Base-by-base conservation (phyloP, 2,888 invertebrate species). In the Molorchus minor region DNA sequence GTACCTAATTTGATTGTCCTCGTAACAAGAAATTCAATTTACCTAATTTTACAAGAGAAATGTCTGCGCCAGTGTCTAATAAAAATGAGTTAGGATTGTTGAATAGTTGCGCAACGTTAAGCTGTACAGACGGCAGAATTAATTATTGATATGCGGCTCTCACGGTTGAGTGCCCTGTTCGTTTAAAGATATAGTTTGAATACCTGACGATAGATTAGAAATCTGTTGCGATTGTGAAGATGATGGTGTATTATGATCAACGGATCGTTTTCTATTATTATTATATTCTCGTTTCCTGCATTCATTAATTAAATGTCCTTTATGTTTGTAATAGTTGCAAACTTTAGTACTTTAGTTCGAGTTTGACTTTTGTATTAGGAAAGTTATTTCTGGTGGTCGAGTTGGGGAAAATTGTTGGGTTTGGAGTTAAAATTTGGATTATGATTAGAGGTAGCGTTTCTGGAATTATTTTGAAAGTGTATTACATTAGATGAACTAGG, bases 231-330 rank as follows among this genome's bases (percentile, higher is more conserved):
- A 25, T 45, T 21, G 12, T 25, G 25, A 2, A 21, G 2, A n/a
- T 45, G 2, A 2, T 20, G 20, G 15, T 25, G 25, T 3, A 10
- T 21, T 13, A 20, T n/a, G 12, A 21, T 45, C 3, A 45, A 45
- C 1, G 3, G 4, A 1, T 2, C 15, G 15, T 45, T 20, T 10
- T 25, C 45, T 1, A 7, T 47, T 15, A 43, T 62, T 67, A 56
- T 67, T 64, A 47, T 52, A 61, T 53, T 61, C 45, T 35, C 64
- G 25, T 64, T 64, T 67, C 8, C 62, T 29, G 47, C 67, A 64
- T 49, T 67, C 62, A 1, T 51, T 13, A 51, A 67, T 67, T 3
- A 58, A n/a, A 35, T 66, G 64, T 40, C 62, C 62, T 16, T 38
- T 13, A 36, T 66, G 64, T 56, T 64, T 66, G 20, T 64, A 67